Base-by-base conservation (phyloP, 2,797 vertebrate species). In the Micromesistius poutassou region DNA sequence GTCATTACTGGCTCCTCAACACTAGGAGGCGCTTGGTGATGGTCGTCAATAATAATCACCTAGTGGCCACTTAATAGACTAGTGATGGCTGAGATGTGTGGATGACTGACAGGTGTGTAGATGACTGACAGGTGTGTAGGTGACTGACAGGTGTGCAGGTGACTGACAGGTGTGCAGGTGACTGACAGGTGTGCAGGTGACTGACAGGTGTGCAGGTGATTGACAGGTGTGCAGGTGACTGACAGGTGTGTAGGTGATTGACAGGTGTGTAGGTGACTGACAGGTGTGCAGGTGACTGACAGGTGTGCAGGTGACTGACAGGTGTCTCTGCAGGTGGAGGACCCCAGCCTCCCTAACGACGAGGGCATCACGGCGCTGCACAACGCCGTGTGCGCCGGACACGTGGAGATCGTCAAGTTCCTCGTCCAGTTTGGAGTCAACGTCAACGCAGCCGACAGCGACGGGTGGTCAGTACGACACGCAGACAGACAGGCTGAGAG, bases 331-430 rank as follows among this genome's bases (percentile, higher is more conserved):
- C 78, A 98, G 97, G 98, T 98, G 66, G 96, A 96, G 2, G 97
- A 99, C 80, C 97, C 98, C 1, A 98, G 97, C 84, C 92, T 94
- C 89, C 94, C 97, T 0, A 99, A 99, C 0, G 97, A 98, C 0
- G 98, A 98, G 80, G 98, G 98, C 72, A 98, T 98, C 88, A 99
- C 98, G 0, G 97, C 98, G 0, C 95, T 98, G 71, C 98, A 99
- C 86, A 99, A 99, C 0, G 96, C 97, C 0, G 98, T 99, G 79
- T 99, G 98, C 0, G 97, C 98, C 0, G 98, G 98, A 1, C 98
- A 99, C 91, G 94, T 94, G 0, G 96, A 98, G 50, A 97, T 98
- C 0, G 97, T 98, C 1, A 97, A 95, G 90, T 99, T 99, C 86
- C 89, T 99, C 81, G 96, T 99, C 35, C 97, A 98, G 86, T 99